Conservation (phyloP, 2,888 invertebrate species). For the Chymomyza fuscimana region DNA sequence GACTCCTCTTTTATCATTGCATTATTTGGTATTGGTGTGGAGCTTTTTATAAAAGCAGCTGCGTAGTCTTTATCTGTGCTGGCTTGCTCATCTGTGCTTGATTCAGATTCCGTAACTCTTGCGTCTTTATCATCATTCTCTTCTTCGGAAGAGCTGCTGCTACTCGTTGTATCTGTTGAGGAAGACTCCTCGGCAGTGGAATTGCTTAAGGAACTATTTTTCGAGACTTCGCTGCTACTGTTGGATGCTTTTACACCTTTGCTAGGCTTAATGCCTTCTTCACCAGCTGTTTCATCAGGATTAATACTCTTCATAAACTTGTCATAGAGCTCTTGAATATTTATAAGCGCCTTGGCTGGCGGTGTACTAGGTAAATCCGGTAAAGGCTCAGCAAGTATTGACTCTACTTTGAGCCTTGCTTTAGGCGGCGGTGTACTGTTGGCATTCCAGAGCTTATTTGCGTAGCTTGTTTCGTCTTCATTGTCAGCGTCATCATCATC, state of each 20-base stretch:
- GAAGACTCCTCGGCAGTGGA: slow-evolving; percentile 60
- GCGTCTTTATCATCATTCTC: slow-evolving; percentile 26
- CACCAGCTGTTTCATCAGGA: slow-evolving; percentile 5
- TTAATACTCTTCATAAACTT: slow-evolving; percentile 78
- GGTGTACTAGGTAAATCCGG: not conserved
- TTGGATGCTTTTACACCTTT: not conserved
- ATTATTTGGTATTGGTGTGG: not conserved
- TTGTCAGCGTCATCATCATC: not conserved
- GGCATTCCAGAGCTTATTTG: slow-evolving; percentile 63
- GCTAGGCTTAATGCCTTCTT: not conserved
- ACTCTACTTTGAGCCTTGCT: not conserved
- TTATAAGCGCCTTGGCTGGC: slow-evolving; percentile 50
- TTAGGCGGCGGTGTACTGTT: slow-evolving; percentile 63
- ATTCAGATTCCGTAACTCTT: slow-evolving; percentile 18
- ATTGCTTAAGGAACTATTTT: slow-evolving; percentile 54
- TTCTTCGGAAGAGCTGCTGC: slow-evolving; percentile 21
- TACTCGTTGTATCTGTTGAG: slow-evolving; percentile 40
- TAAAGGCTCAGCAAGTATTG: slow-evolving; percentile 18
- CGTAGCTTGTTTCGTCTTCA: slow-evolving; percentile 46
- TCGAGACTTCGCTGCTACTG: slow-evolving; percentile 12
- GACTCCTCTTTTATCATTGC: slow-evolving; percentile 27
- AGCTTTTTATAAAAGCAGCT: slow-evolving; percentile 16
- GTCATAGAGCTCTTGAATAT: slow-evolving; percentile 77
- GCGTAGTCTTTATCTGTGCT: not conserved
- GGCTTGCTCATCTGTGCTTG: slow-evolving; percentile 35